Conservation (phyloP, 2,113 vertebrate species). For the Takifugu bimaculatus region DNA sequence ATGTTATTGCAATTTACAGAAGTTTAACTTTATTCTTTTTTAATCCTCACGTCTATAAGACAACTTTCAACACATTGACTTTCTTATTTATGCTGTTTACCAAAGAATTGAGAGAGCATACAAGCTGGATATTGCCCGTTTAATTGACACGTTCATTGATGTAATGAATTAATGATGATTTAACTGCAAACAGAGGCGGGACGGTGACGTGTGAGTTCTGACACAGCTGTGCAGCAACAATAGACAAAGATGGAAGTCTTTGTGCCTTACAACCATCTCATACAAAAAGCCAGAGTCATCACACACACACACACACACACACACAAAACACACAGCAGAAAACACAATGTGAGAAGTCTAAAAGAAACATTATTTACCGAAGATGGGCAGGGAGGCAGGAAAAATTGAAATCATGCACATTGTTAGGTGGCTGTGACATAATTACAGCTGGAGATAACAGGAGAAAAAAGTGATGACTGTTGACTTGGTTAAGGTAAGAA, state of each 20-base stretch:
- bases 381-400: neutral
- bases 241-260: conserved; percentile 72
- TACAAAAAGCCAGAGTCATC: conserved; percentile 52
- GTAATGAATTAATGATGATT: neutral
- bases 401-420: conserved; percentile 1
- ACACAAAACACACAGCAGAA: conserved; percentile 21
- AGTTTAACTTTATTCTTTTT: too few relatives aligned
- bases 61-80: too few relatives aligned
- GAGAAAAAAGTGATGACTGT: neutral
- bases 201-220: conserved; percentile 22
- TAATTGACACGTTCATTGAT: too few relatives aligned
- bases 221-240: conserved; percentile 61
- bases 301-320: conserved; percentile 15
- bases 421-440: neutral
- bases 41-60: too few relatives aligned
- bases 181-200: conserved; percentile 8
- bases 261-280: conserved; percentile 49
- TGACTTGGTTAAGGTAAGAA: conserved; percentile 24
- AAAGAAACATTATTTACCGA: neutral
- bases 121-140: too few relatives aligned
- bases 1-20: too few relatives aligned
- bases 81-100: too few relatives aligned
- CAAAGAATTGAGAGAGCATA: too few relatives aligned
- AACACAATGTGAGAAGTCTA: conserved; percentile 1
- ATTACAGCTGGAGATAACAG: too few relatives aligned